Evolutionary conservation across 2,888 invertebrate genomes (phyloP).

Genomic region (Tricholauxania praeusta): DNA sequence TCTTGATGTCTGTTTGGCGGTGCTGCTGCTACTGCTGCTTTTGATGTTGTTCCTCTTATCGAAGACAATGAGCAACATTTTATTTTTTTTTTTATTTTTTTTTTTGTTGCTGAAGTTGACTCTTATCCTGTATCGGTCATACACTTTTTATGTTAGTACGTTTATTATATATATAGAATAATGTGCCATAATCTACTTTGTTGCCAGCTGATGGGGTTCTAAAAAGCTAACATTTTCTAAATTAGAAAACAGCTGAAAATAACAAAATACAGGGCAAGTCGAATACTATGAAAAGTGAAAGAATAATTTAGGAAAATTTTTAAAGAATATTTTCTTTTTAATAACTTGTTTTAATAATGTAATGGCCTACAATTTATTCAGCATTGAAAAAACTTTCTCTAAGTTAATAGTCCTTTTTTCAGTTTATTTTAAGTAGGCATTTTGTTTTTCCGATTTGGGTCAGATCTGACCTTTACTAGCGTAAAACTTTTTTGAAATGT

Average conservation of each 20-base stretch:
- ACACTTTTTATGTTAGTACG: too few relatives aligned
- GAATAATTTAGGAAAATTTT: too few relatives aligned
- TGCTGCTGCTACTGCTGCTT: neutral
- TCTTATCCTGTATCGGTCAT: neutral
- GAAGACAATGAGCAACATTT: slow-evolving; percentile 10
- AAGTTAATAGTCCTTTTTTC: too few relatives aligned
- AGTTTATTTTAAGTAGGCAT: too few relatives aligned
- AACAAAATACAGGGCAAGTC: slow-evolving; percentile 8
- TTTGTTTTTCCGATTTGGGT: too few relatives aligned
- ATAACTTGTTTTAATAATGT: too few relatives aligned
- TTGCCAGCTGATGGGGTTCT: slow-evolving; percentile 24
- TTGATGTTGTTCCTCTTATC: neutral
- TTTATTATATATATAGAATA: neutral
- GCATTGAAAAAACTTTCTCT: too few relatives aligned
- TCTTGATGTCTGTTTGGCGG: slow-evolving; percentile 5
- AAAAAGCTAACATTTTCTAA: slow-evolving; percentile 25
- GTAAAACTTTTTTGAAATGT: too few relatives aligned
- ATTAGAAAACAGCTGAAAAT: neutral
- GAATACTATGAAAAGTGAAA: too few relatives aligned
- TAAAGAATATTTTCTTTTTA: too few relatives aligned
- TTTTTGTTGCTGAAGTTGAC: slow-evolving; percentile 11
- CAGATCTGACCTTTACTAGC: too few relatives aligned
- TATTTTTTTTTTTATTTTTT: neutral
- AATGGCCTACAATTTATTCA: too few relatives aligned
- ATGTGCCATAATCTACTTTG: slow-evolving; percentile 30